Conservation (phyloP, 2,797 vertebrate genomes). For the Melanotaenia pygmaea region DNA sequence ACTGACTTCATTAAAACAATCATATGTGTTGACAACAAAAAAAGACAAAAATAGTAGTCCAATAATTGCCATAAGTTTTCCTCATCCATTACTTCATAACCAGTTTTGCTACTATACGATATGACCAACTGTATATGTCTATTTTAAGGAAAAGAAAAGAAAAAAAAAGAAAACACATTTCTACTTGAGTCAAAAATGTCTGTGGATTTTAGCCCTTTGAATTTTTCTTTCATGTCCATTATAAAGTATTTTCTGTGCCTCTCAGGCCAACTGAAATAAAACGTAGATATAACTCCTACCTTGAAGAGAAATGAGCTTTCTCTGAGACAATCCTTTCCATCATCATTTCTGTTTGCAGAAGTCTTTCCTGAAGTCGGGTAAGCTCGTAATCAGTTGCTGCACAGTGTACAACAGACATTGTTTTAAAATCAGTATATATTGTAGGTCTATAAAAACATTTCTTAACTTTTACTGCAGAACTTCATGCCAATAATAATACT, state of each 20-base stretch:
- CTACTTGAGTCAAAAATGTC: background rate
- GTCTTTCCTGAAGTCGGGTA: conserved; percentile 88
- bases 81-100: background rate
- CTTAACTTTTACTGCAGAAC: background rate
- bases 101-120: background rate
- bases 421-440: conserved; percentile 11
- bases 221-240: conserved; percentile 15
- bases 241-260: conserved; percentile 16
- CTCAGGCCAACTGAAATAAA: conserved; percentile 17
- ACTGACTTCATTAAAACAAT: background rate
- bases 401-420: conserved; percentile 1
- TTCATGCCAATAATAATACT: background rate
- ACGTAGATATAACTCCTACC: conserved; percentile 71
- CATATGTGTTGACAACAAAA: background rate
- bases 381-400: conserved; percentile 86
- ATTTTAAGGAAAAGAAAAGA: background rate
- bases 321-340: conserved; percentile 89
- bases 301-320: conserved; percentile 82
- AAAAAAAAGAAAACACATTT: background rate
- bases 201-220: background rate
- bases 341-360: conserved; percentile 88
- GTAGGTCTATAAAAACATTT: background rate
- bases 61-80: background rate
- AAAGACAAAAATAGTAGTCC: background rate
- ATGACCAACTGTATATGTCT: background rate